Conservation (phyloP, 2,888 invertebrate genomes). For the Dastarcus helophoroides region DNA sequence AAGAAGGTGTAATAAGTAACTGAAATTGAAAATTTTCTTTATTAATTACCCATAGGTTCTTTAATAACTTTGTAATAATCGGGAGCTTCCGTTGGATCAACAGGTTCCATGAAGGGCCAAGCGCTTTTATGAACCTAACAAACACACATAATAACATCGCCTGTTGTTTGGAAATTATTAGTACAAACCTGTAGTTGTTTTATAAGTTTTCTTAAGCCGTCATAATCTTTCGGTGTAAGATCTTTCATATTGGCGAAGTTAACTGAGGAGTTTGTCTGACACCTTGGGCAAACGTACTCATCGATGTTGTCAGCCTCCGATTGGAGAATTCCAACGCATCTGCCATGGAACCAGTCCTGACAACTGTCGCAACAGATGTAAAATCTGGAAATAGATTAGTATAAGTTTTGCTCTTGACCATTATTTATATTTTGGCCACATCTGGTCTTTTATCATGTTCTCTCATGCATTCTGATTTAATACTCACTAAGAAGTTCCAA, state of each 20-base stretch:
- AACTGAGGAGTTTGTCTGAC: constrained; percentile 79
- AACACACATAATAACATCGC: constrained; percentile 9
- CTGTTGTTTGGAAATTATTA: constrained; percentile 1
- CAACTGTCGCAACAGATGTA: constrained; percentile 98
- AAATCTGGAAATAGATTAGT: too few species aligned
- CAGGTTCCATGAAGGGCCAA: constrained; percentile 97
- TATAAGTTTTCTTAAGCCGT: constrained; percentile 71
- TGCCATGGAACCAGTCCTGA: constrained; percentile 98
- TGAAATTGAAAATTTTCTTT: neutral
- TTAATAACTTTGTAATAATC: constrained; percentile 94
- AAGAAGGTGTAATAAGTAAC: too few species aligned
- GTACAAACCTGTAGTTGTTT: constrained; percentile 70
- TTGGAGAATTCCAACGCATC: constrained; percentile 90
- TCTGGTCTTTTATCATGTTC: too few species aligned
- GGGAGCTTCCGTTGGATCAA: constrained; percentile 90
- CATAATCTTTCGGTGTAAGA: constrained; percentile 66
- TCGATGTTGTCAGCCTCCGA: constrained; percentile 91
- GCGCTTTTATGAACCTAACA: constrained; percentile 82
- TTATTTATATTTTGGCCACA: too few species aligned
- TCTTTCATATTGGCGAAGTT: constrained; percentile 86
- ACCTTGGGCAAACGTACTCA: constrained; percentile 93
- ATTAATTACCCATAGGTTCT: constrained; percentile 82
- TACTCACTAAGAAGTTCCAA: too few species aligned
- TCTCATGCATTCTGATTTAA: too few species aligned
- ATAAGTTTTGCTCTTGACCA: too few species aligned